Conservation (phyloP, 2,113 vertebrate genomes). For the Orthonyx spaldingii region DNA sequence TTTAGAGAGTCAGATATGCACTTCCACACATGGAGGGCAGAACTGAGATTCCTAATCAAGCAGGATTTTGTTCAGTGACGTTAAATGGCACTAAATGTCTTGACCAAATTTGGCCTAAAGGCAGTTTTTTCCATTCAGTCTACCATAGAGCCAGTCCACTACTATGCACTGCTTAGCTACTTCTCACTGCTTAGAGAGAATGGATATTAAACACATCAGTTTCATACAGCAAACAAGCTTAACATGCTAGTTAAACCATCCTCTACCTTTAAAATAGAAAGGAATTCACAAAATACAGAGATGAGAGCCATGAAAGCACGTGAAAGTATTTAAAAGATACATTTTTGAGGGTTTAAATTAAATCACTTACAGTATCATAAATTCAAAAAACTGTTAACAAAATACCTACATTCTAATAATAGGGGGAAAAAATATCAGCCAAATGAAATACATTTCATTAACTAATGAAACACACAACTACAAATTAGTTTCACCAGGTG, state of each 20-base stretch:
- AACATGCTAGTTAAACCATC: not conserved
- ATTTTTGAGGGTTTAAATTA: not conserved
- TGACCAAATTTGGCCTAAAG: not conserved
- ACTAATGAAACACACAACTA: not conserved
- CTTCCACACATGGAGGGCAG: not conserved
- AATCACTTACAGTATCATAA: not conserved
- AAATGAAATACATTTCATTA: not conserved
- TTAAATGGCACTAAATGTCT: not conserved
- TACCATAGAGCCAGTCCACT: not conserved
- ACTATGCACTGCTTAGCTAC: not conserved
- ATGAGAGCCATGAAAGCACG: not conserved
- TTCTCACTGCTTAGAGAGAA: not conserved
- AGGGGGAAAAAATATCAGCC: accelerated
- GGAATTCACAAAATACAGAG: not conserved
- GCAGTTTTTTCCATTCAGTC: not conserved
- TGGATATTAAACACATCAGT: not conserved
- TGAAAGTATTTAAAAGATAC: not conserved
- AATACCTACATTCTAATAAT: not conserved
- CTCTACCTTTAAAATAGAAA: not conserved
- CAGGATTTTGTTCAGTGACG: not conserved
- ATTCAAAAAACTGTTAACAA: not conserved
- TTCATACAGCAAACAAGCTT: not conserved
- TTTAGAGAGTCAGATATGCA: not conserved
- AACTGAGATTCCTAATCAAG: not conserved
- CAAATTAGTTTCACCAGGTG: not conserved